Percentiles rank a stretch among this genome's conserved stretches.
These are phyloP conservation scores for Mastigias papua DNA, from an alignment of 30 jellyfish, hydroid and myxozoan species.

Conservation along the genomic window DNA sequence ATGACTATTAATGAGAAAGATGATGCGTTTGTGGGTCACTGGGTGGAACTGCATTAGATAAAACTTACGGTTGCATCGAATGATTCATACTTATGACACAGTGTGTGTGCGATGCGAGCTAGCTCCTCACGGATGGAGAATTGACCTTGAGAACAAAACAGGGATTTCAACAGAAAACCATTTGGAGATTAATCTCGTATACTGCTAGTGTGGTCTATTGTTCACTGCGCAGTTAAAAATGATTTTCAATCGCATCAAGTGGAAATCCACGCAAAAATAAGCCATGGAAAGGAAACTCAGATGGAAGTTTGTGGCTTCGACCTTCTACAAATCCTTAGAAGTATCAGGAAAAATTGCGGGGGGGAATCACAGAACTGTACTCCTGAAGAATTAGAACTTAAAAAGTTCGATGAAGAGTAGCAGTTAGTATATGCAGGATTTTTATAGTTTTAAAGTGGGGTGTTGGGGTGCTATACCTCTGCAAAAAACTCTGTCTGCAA, in stretches of 20 bases:
- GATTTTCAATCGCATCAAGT: neutral
- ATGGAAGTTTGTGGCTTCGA: constrained; percentile 30
- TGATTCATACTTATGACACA: neutral
- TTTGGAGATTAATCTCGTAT: constrained; percentile 5
- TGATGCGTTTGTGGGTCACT: neutral
- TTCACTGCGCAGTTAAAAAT: neutral
- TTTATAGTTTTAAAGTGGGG: too few relatives aligned
- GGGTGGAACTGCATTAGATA: constrained; percentile 16
- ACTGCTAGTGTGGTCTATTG: constrained; percentile 49
- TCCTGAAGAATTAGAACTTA: too few relatives aligned
- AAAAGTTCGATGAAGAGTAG: too few relatives aligned
- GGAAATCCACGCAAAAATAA: neutral
- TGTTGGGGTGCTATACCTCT: too few relatives aligned
- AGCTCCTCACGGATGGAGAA: neutral
- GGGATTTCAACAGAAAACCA: constrained; percentile 14
- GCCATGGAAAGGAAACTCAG: constrained; percentile 41
- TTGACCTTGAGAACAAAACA: constrained; percentile 11
- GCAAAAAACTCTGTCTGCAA: too few relatives aligned
- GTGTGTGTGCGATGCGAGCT: constrained; percentile 12
- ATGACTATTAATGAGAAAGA: neutral
- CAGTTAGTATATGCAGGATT: too few relatives aligned
- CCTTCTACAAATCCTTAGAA: neutral
- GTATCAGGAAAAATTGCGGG: too few relatives aligned
- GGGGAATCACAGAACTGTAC: too few relatives aligned
- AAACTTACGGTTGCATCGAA: neutral